These are phyloP conservation scores for Ciconia boyciana DNA, from an alignment of 2,113 vertebrate genomes.

Conservation along the genomic window DNA sequence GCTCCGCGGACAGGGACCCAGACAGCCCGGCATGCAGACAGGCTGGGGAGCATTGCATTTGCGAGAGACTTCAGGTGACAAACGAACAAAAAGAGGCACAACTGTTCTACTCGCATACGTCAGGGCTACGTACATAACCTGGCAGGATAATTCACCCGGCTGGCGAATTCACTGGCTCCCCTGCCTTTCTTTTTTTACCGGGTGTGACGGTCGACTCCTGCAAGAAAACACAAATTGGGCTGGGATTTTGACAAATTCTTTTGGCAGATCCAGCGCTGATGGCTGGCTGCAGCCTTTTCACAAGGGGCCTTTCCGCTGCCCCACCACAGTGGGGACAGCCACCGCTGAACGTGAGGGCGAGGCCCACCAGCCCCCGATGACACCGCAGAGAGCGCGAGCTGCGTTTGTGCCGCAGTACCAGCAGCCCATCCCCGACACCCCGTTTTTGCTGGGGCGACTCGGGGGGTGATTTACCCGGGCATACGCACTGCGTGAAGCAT, in stretches of 20 bases:
- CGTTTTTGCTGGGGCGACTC: no score
- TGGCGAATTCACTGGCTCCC: background rate
- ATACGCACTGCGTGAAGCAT: fast-evolving
- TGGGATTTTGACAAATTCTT: background rate
- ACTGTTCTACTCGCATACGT: no score
- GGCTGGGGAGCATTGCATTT: background rate
- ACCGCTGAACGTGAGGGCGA: background rate
- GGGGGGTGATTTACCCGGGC: background rate
- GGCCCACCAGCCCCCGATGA: background rate
- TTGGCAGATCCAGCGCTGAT: background rate
- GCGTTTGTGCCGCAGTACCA: background rate
- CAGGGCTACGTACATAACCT: no score
- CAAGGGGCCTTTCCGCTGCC: background rate
- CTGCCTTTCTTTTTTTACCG: background rate
- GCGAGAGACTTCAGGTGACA: background rate
- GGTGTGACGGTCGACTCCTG: background rate
- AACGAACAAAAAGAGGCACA: background rate
- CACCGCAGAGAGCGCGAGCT: fast-evolving
- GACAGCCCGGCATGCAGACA: no score
- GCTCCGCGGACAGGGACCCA: background rate
- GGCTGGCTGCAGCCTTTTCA: background rate
- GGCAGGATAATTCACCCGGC: background rate
- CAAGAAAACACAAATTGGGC: background rate
- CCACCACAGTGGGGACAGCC: fast-evolving
- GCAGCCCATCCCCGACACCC: no score